A percentile compares a stretch with the other conserved stretches of the same genome.
These are phyloP conservation scores for Zapus hudsonius DNA, from an alignment of 2,113 vertebrate genomes.

Conservation along the genomic window DNA sequence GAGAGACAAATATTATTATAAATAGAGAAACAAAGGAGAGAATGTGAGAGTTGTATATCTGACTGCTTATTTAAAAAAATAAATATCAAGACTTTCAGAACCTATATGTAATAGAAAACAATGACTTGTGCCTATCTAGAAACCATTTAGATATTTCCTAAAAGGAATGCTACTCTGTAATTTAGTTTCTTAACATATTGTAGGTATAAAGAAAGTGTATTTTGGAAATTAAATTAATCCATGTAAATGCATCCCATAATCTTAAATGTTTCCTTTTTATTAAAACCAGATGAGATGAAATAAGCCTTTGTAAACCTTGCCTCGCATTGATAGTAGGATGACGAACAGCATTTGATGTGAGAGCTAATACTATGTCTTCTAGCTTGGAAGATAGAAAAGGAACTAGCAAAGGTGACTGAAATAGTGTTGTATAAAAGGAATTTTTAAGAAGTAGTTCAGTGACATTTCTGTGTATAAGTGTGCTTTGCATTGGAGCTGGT, in stretches of 20 bases:
- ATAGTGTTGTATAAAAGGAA: slow-evolving; percentile 38
- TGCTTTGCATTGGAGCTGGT: slow-evolving; percentile 5
- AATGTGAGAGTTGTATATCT: slow-evolving; percentile 56
- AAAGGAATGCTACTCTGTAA: slow-evolving; percentile 32
- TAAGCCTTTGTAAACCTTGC: slow-evolving; percentile 42
- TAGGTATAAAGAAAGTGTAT: slow-evolving; percentile 60
- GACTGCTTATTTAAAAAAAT: slow-evolving; percentile 83
- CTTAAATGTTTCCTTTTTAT: slow-evolving; percentile 63
- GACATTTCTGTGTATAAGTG: neutral
- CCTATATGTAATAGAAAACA: slow-evolving; percentile 57
- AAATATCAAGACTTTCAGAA: slow-evolving; percentile 80
- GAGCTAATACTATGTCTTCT: slow-evolving; percentile 53
- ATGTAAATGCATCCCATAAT: slow-evolving; percentile 47
- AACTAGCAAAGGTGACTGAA: slow-evolving; percentile 19
- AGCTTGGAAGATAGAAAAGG: slow-evolving; percentile 16
- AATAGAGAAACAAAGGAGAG: slow-evolving; percentile 80
- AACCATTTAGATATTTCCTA: slow-evolving; percentile 46
- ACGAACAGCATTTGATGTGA: slow-evolving; percentile 54
- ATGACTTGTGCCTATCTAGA: slow-evolving; percentile 60
- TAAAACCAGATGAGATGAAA: slow-evolving; percentile 66
- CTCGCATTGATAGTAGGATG: slow-evolving; percentile 45
- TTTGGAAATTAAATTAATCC: slow-evolving; percentile 68
- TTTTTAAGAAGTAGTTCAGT: slow-evolving; percentile 44
- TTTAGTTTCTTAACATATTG: slow-evolving; percentile 65
- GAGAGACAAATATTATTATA: no score